These are phyloP conservation scores for Oncorhynchus clarkii DNA, from an alignment of 2,113 vertebrate genomes.

Conservation along the genomic window DNA sequence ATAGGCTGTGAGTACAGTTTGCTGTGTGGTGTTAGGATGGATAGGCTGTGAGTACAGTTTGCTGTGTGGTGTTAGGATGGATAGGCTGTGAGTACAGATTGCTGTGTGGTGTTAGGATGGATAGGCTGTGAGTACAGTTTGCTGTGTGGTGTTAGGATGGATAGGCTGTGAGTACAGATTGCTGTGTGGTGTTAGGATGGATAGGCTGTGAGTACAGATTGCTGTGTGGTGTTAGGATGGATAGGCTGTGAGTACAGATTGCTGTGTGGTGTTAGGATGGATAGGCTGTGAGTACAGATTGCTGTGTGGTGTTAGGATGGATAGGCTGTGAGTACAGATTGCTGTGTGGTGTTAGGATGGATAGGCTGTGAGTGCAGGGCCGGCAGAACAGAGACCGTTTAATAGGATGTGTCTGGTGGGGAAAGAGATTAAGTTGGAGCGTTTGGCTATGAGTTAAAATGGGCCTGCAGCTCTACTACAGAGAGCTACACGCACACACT, in stretches of 20 bases:
- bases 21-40: too few species aligned
- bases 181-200: background rate
- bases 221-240: too few species aligned
- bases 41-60: background rate
- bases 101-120: background rate
- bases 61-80: background rate
- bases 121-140: background rate
- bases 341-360: background rate
- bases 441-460: too few species aligned
- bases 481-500: constrained; percentile 4
- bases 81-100: background rate
- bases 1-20: background rate
- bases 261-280: background rate
- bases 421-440: constrained; percentile 43
- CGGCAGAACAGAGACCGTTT: constrained; percentile 29
- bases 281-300: background rate
- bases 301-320: background rate
- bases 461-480: background rate
- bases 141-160: background rate
- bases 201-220: background rate
- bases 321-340: background rate
- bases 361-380: background rate
- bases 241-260: background rate
- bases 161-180: background rate
- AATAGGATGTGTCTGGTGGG: constrained; percentile 32